Conservation (phyloP, 2,113 vertebrate genomes). For the Kryptolebias marmoratus region DNA sequence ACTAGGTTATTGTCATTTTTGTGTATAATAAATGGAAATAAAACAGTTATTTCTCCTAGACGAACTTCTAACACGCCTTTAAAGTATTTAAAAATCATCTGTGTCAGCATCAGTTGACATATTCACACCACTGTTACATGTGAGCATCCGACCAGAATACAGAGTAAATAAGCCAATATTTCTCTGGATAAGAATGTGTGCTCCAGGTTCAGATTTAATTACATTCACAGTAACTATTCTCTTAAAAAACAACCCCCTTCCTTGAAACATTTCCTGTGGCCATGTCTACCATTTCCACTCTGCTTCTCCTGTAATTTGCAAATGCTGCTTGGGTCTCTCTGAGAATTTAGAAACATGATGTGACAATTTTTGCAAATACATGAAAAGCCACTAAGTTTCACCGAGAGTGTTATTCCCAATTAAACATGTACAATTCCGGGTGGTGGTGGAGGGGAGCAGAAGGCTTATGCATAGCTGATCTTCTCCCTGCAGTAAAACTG, state of each 20-base stretch:
- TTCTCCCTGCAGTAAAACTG: conserved; percentile 60
- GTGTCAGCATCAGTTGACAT: not conserved
- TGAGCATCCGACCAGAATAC: conserved; percentile 9
- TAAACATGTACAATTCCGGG: conserved; percentile 64
- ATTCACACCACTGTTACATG: not conserved
- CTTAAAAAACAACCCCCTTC: conserved; percentile 36
- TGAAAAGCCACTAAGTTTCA: conserved; percentile 58
- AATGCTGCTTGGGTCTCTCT: conserved; percentile 27
- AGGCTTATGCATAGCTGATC: conserved; percentile 62
- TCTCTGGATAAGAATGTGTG: conserved; percentile 16
- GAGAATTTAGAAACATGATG: conserved; percentile 54
- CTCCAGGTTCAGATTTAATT: conserved; percentile 46
- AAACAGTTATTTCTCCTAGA: not conserved
- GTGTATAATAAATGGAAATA: not conserved
- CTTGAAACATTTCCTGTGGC: conserved; percentile 53
- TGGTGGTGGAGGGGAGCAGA: conserved; percentile 46
- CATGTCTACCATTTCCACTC: conserved; percentile 52
- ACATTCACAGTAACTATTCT: conserved; percentile 31
- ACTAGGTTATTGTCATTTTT: too few species aligned
- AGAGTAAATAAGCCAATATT: conserved; percentile 12
- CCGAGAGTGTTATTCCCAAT: conserved; percentile 47
- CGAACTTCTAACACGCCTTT: not conserved
- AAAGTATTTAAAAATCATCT: not conserved
- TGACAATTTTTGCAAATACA: conserved; percentile 67
- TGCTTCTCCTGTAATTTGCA: conserved; percentile 48